Conservation (phyloP, 2,888 invertebrate species). For the Phyto melanocephala region DNA sequence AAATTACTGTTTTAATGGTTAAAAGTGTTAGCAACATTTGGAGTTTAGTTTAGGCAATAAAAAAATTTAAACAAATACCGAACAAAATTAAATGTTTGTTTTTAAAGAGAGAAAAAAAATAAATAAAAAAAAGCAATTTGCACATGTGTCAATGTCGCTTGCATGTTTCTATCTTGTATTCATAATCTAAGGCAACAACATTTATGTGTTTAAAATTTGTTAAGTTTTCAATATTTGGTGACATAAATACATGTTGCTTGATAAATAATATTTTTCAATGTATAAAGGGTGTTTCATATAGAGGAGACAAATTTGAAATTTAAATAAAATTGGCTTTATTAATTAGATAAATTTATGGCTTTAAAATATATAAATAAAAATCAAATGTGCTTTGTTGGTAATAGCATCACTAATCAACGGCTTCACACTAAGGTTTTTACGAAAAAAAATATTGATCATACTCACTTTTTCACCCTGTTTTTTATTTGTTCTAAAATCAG, state of each 20-base stretch:
- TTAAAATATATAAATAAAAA: no score
- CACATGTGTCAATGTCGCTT: slow-evolving; percentile 51
- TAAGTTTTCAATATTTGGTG: slow-evolving; percentile 63
- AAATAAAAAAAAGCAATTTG: slow-evolving; percentile 26
- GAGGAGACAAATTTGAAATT: no score
- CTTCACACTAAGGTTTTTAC: no score
- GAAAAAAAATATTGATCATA: no score
- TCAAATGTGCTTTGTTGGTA: no score
- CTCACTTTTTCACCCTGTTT: no score
- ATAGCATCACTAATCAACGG: no score
- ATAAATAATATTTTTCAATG: slow-evolving; percentile 49
- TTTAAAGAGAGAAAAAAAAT: slow-evolving; percentile 10
- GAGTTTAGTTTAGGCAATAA: background rate
- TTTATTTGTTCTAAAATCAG: no score
- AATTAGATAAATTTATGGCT: no score
- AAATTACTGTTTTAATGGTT: slow-evolving; percentile 51
- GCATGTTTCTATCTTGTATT: slow-evolving; percentile 20
- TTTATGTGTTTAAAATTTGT: slow-evolving; percentile 58
- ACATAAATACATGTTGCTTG: slow-evolving; percentile 60
- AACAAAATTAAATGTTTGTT: slow-evolving; percentile 43
- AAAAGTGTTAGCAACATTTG: slow-evolving; percentile 55
- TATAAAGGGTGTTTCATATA: no score
- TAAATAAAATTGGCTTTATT: no score
- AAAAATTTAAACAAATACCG: slow-evolving; percentile 54
- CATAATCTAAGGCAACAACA: slow-evolving; percentile 44